These are phyloP conservation scores for Eurois occulta DNA, from an alignment of 2,888 invertebrate species.

Conservation along the genomic window DNA sequence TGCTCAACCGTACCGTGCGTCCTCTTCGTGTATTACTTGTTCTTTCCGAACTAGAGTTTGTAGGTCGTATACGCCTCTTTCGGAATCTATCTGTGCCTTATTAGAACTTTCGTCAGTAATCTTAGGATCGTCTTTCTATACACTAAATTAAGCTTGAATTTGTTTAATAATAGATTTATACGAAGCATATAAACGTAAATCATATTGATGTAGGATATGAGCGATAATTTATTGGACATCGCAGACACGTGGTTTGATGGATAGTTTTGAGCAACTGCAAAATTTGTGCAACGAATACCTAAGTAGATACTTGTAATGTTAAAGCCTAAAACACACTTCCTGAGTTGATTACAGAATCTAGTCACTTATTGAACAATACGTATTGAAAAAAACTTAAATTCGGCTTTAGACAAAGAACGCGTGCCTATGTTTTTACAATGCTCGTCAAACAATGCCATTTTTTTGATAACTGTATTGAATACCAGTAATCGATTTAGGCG, in stretches of 20 bases:
- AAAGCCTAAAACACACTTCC: slow-evolving; percentile 29
- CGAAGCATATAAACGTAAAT: slow-evolving; percentile 58
- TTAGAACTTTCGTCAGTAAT: slow-evolving; percentile 36
- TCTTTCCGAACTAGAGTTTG: slow-evolving; percentile 34
- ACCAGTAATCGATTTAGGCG: slow-evolving; percentile 1
- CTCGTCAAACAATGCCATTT: slow-evolving; percentile 2
- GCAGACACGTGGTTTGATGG: slow-evolving; percentile 55
- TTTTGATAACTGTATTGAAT: slow-evolving; percentile 26
- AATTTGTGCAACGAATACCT: slow-evolving; percentile 64
- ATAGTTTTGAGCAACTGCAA: slow-evolving; percentile 65
- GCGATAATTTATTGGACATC: slow-evolving; percentile 60
- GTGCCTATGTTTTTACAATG: not conserved
- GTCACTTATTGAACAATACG: slow-evolving; percentile 33
- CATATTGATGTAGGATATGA: slow-evolving; percentile 62
- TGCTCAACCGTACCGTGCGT: slow-evolving; percentile 79
- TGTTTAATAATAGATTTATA: slow-evolving; percentile 63
- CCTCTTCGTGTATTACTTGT: slow-evolving; percentile 58
- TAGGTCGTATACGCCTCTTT: slow-evolving; percentile 17
- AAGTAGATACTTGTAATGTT: slow-evolving; percentile 41
- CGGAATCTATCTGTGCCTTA: slow-evolving; percentile 25
- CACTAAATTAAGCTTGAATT: slow-evolving; percentile 64
- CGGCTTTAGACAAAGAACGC: not conserved
- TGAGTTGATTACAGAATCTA: slow-evolving; percentile 25
- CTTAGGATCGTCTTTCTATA: slow-evolving; percentile 53
- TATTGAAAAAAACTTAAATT: slow-evolving; percentile 11